phyloP scores from a whole-genome alignment of 1,140 invertebrate species.

The Lucilia cuprina region DNA sequence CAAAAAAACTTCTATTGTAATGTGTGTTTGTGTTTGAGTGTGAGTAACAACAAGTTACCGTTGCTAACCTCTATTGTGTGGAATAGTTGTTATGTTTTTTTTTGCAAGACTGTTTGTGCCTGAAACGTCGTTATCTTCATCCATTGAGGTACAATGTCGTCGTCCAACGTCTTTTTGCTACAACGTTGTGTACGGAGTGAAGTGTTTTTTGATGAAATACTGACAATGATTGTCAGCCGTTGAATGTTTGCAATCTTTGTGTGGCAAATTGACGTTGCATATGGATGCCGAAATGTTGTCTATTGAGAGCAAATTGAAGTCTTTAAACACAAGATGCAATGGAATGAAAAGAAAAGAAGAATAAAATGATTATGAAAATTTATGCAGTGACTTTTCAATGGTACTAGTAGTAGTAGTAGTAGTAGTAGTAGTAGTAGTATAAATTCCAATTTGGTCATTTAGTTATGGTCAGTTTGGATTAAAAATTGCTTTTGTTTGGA shows the following conservation, averaged over 20 bases:
- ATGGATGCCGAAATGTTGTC: background rate
- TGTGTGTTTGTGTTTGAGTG: background rate
- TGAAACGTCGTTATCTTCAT: background rate
- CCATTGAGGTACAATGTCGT: background rate
- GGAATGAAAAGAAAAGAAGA: background rate
- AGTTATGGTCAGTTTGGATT: background rate
- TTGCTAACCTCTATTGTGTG: background rate
- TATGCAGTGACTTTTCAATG: background rate
- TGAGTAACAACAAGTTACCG: background rate
- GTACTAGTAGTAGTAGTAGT: too few species aligned
- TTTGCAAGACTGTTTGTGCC: background rate
- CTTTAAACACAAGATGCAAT: background rate
- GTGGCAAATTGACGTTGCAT: conserved; percentile 5
- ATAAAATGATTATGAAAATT: background rate
- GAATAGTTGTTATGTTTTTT: background rate
- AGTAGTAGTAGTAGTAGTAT: too few species aligned
- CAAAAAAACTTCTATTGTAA: background rate
- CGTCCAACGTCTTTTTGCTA: background rate
- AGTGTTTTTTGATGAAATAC: conserved; percentile 7
- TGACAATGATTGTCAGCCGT: conserved; percentile 13
- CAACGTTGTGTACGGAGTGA: background rate
- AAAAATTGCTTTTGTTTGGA: too few species aligned
- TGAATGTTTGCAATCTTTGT: conserved; percentile 2
- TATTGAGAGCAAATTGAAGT: background rate
- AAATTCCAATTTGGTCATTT: background rate